These are phyloP conservation scores for Nibea albiflora DNA, from an alignment of 2,113 vertebrate genomes.

Conservation along the genomic window DNA sequence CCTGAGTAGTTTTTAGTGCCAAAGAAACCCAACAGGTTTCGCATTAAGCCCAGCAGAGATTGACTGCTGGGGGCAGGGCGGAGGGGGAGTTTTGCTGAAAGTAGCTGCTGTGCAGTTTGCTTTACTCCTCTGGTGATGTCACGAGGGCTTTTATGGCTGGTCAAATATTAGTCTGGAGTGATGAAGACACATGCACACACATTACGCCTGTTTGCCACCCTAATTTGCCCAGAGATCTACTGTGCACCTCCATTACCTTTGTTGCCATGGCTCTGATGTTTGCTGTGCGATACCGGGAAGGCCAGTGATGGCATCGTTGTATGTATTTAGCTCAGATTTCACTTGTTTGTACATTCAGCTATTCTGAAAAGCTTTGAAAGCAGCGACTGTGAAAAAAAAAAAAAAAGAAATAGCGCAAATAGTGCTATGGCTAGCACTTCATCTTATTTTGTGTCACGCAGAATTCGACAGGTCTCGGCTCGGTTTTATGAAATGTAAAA, in stretches of 20 bases:
- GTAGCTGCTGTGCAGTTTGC: slow-evolving; percentile 32
- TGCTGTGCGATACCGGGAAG: slow-evolving; percentile 33
- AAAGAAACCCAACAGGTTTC: neutral
- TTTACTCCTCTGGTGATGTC: slow-evolving; percentile 53
- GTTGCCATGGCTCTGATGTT: slow-evolving; percentile 59
- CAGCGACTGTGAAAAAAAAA: neutral
- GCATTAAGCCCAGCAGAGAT: neutral
- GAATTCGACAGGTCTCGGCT: neutral
- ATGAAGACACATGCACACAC: slow-evolving; percentile 44
- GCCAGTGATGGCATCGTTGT: neutral
- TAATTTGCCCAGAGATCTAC: slow-evolving; percentile 47
- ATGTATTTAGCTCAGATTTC: slow-evolving; percentile 5
- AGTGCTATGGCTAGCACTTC: neutral
- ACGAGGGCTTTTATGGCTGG: slow-evolving; percentile 55
- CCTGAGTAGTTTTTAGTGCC: slow-evolving; percentile 3
- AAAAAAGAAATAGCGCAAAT: neutral
- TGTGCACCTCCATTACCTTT: slow-evolving; percentile 45
- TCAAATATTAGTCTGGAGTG: slow-evolving; percentile 63
- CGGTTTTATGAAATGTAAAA: neutral
- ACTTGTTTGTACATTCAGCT: neutral
- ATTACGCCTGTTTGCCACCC: slow-evolving; percentile 49
- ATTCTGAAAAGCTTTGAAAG: neutral
- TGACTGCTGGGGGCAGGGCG: slow-evolving; percentile 5
- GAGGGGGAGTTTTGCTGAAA: neutral
- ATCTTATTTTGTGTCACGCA: neutral